phyloP scores from a whole-genome alignment of 2,113 vertebrate genomes.

The Trichechus manatus region DNA sequence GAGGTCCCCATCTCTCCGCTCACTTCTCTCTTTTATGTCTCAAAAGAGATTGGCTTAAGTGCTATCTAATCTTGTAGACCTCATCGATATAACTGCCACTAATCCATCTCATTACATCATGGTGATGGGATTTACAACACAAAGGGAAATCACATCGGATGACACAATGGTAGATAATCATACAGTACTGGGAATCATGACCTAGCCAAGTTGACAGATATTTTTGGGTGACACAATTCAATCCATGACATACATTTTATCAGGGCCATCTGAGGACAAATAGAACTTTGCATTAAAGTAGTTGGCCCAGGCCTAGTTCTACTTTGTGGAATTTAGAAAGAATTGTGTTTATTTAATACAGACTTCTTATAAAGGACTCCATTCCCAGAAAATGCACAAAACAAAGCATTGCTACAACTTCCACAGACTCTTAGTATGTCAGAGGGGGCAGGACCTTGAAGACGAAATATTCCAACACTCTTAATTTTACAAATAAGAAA shows the following conservation, averaged over 20 bases:
- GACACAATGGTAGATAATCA: too few species aligned
- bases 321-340: constrained; percentile 13
- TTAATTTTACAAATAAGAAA: constrained; percentile 57
- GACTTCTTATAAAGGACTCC: background rate
- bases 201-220: too few species aligned
- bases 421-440: background rate
- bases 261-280: background rate
- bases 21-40: too few species aligned
- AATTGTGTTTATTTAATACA: background rate
- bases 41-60: too few species aligned
- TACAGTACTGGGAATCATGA: too few species aligned
- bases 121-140: too few species aligned
- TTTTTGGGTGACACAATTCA: too few species aligned
- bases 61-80: too few species aligned
- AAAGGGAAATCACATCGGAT: too few species aligned
- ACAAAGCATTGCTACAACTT: background rate
- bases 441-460: background rate
- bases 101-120: too few species aligned
- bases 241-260: background rate
- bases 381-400: background rate
- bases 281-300: background rate
- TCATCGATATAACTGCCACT: too few species aligned
- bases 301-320: background rate
- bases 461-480: background rate
- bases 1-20: too few species aligned